These are phyloP conservation scores for Coelopa pilipes DNA, from an alignment of 2,888 invertebrate genomes.

Conservation along the genomic window DNA sequence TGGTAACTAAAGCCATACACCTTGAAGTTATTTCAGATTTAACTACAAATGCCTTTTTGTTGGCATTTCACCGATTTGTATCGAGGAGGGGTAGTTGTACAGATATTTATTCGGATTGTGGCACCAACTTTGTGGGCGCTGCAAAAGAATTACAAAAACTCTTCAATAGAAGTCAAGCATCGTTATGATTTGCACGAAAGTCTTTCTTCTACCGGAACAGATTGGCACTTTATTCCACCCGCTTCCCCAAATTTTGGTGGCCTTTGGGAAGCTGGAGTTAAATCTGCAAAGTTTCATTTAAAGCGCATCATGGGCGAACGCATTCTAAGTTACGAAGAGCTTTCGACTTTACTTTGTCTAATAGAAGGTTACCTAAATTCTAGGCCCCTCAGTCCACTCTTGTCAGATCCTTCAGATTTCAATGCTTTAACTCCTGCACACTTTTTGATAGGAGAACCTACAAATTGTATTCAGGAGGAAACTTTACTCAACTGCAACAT, in stretches of 20 bases:
- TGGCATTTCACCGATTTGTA: slow-evolving; percentile 41
- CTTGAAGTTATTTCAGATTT: slow-evolving; percentile 43
- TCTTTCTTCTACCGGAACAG: slow-evolving; percentile 22
- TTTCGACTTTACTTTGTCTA: slow-evolving; percentile 30
- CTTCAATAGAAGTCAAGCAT: slow-evolving; percentile 4
- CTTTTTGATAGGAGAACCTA: slow-evolving; percentile 35
- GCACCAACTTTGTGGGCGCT: slow-evolving; percentile 42
- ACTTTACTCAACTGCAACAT: slow-evolving; percentile 27
- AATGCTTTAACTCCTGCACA: slow-evolving; percentile 38
- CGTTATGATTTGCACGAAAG: slow-evolving; percentile 4
- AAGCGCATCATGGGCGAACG: slow-evolving; percentile 29
- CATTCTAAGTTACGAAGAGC: slow-evolving; percentile 14
- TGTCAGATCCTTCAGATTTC: slow-evolving; percentile 34
- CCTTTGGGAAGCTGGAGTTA: slow-evolving; percentile 41
- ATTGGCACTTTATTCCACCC: slow-evolving; percentile 40
- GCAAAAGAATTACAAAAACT: slow-evolving; percentile 25
- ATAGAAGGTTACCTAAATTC: slow-evolving; percentile 39
- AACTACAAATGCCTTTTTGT: slow-evolving; percentile 42
- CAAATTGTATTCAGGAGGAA: slow-evolving; percentile 32
- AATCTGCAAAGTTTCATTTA: slow-evolving; percentile 39
- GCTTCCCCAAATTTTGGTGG: slow-evolving; percentile 42
- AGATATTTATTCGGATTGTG: slow-evolving; percentile 36
- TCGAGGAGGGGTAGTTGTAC: slow-evolving; percentile 39
- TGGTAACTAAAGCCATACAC: slow-evolving; percentile 42
- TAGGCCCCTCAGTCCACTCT: slow-evolving; percentile 34